Percentiles rank a stretch among this genome's conserved stretches.
Evolutionary conservation across 2,113 vertebrate species (phyloP).

Genomic region (Leptodactylus fuscus): DNA sequence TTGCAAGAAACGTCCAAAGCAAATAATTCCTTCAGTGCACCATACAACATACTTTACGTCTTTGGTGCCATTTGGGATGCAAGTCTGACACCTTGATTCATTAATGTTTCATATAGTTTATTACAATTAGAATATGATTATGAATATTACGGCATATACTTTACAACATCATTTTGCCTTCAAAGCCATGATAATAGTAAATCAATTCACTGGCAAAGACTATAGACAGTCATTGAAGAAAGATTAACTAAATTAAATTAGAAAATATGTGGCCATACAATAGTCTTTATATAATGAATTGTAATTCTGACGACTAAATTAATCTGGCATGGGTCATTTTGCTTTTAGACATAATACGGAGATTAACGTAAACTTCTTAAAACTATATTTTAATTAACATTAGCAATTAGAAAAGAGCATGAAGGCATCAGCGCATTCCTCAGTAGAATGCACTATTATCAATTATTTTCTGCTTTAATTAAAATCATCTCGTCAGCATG

Average conservation of each 20-base stretch:
- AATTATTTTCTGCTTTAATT: conserved; percentile 52
- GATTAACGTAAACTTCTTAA: conserved; percentile 20
- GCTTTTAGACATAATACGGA: not conserved
- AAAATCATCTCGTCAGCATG: conserved; percentile 24
- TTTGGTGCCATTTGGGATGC: too few species aligned
- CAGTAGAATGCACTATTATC: conserved; percentile 44
- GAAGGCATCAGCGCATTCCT: not conserved
- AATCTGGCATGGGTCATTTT: not conserved
- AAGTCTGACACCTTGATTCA: too few species aligned
- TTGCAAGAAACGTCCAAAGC: too few species aligned
- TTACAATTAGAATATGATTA: too few species aligned
- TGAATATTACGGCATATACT: too few species aligned
- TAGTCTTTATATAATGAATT: not conserved
- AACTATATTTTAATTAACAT: conserved; percentile 39
- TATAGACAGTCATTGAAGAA: not conserved
- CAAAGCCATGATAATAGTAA: not conserved
- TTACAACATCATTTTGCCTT: not conserved
- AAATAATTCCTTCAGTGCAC: too few species aligned
- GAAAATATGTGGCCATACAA: not conserved
- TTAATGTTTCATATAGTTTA: too few species aligned
- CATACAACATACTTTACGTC: too few species aligned
- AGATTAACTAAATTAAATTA: not conserved
- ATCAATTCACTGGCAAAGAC: not conserved
- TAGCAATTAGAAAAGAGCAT: conserved; percentile 16
- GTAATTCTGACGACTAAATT: not conserved